Conservation (phyloP, 64 coral and sea anemone genomes). For the Porites lutea region DNA sequence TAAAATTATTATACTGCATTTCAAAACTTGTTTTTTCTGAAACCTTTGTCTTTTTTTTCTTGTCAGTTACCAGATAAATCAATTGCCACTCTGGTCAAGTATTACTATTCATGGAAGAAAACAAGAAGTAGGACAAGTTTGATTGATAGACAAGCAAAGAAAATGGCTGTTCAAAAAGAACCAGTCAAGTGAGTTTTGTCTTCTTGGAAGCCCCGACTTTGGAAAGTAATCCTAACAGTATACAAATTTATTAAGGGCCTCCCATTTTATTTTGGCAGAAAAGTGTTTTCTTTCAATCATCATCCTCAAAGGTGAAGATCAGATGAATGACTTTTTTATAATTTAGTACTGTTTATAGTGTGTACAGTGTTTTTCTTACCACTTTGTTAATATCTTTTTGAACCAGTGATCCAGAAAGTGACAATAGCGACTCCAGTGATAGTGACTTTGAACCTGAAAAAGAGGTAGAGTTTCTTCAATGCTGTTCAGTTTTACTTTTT, state of each 20-base stretch:
- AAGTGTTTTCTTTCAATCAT: no score
- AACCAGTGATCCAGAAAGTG: constrained; percentile 90
- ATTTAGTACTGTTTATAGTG: neutral
- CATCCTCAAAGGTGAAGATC: neutral
- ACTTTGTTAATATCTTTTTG: neutral
- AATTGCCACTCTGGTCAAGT: constrained; percentile 94
- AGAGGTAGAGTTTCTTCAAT: constrained; percentile 74
- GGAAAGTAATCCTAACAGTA: neutral
- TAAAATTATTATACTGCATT: no score
- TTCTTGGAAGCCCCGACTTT: neutral
- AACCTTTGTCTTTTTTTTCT: neutral
- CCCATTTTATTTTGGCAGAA: no score
- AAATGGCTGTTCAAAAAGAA: constrained; percentile 60
- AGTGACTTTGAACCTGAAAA: constrained; percentile 99
- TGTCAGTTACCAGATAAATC: constrained; percentile 92
- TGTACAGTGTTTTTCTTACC: neutral
- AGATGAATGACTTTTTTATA: neutral
- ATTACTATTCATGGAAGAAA: constrained; percentile 99
- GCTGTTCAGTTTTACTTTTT: no score
- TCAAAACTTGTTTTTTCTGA: no score
- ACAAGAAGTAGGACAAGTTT: constrained; percentile 97
- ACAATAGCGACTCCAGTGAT: constrained; percentile 98
- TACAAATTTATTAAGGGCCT: no score
- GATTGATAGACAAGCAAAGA: constrained; percentile 97
- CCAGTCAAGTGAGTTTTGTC: neutral